These are phyloP conservation scores for Myotis vivesi DNA, from an alignment of 2,797 vertebrate species.

Conservation along the genomic window DNA sequence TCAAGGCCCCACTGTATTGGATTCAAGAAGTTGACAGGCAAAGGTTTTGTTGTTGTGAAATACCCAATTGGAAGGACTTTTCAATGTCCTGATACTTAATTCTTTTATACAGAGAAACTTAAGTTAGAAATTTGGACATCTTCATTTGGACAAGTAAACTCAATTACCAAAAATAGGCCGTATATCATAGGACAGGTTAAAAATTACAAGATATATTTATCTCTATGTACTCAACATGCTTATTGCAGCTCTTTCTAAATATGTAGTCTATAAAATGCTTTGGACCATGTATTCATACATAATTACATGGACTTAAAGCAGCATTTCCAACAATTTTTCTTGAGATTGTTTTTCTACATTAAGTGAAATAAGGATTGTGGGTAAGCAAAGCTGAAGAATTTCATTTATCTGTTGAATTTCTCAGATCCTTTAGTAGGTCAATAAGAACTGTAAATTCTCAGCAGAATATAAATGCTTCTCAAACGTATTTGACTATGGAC, in stretches of 20 bases:
- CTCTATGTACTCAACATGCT: not conserved
- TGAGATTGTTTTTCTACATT: not conserved
- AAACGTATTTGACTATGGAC: not conserved
- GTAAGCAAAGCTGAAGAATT: conserved; percentile 12
- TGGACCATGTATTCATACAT: not conserved
- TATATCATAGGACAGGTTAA: not conserved
- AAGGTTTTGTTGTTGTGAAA: not conserved
- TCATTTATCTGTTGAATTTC: not conserved
- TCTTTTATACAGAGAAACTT: not conserved
- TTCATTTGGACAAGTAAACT: not conserved
- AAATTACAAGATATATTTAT: not conserved
- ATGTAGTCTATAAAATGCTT: not conserved
- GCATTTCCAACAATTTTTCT: conserved; percentile 8
- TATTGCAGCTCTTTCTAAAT: not conserved
- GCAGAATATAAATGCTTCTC: not conserved
- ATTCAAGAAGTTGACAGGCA: not conserved
- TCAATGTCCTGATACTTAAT: conserved; percentile 16
- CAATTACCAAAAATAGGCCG: not conserved
- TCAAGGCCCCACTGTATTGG: too few species aligned
- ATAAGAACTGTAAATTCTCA: not conserved
- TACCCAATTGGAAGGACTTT: not conserved
- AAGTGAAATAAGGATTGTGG: not conserved
- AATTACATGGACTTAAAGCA: not conserved
- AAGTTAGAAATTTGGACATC: not conserved
- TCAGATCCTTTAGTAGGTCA: not conserved